Evolutionary conservation across 1,140 invertebrate genomes (phyloP), one percentile per base, ranked within the genome.

Genomic region (Rhopalosiphum maidis): DNA sequence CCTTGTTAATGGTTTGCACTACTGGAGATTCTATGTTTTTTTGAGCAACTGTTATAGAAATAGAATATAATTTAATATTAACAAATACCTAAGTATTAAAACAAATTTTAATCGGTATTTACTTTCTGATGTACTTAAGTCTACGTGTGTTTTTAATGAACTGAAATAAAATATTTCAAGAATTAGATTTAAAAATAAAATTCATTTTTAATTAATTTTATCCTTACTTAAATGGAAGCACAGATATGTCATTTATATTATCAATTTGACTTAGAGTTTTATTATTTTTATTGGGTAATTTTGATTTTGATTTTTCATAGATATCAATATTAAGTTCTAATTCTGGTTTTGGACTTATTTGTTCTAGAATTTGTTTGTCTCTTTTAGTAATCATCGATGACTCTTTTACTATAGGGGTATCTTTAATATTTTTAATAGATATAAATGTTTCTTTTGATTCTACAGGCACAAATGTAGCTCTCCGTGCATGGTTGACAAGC

Each of bases 161-260:
- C 87, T 89, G 87, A 89, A 89, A 89, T 89, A 41, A 89, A 89
- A 89, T 41, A 54, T 41, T 54, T 41, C 3, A 68, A 68, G 30
- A 68, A n/a, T 68, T 37, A 5, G 3, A 46, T 37, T 54, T 55
- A 25, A 89, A 55, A 54, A 89, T 25, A 37, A 54, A 54, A 25
- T 25, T 9, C 11, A 46, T 88, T 0, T 37, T 88, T 88, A 88
- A 54, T 51, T 54, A 25, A 25, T 55, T 37, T 37, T 54, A 37
- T 55, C 54, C 87, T 54, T 89, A 89, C 48, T 89, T 89, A 54
- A 89, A 22, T 55, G 87, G 35, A 55, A 89, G 37, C 5, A 55
- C 48, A 25, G 87, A 23, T 30, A 48, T 25, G 25, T 37, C 23
- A 55, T 37, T 55, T 55, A 23, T 22, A 89, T 25, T 89, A 54